Evolutionary conservation across 1,140 invertebrate genomes (phyloP), one percentile per base, ranked within the genome.

Genomic region (Cydia amplana): DNA sequence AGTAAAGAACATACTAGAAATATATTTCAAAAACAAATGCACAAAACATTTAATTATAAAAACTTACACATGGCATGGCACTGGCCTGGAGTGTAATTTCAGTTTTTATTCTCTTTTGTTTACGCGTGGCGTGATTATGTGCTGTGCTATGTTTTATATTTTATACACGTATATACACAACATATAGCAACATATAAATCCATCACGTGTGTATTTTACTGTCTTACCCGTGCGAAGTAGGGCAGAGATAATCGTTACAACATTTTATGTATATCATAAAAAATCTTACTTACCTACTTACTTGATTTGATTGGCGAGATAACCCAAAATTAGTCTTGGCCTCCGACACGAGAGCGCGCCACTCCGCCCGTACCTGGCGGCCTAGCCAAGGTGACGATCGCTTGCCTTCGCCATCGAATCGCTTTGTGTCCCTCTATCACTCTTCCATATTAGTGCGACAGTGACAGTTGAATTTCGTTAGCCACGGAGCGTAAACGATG

Each of bases 171-270:
- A 60, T 20, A 20, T 23, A 18, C 4, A 60, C 10, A 43, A 14
- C 12, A 43, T 43, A 43, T 14, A 43, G 43, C 43, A 16, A 14
- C 0, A 46, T 46, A 46, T 23, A 4, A 4, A 60, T 23, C 9
- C 55, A 60, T 60, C 49, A 51, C 49, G 49, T 2, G 7, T 60
- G 16, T 55, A 55, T 60, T 60, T 60, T 60, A 60, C 20, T 55
- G 49, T n/a, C 51, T 23, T 12, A 51, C n/a, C 55, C 51, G 7
- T 55, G 20, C 55, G 20, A 60, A 60, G 20, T 60, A 23, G 55
- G 55, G 18, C 20, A 23, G 55, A 60, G 55, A 23, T 60, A 60
- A 60, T 10, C 55, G 20, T 60, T 60, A 60, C 55, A 60, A n/a
- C 20, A 60, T 12, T 60, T 60, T 12, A 60, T 60, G 55, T 12